Percentiles rank a stretch among this genome's conserved stretches.
Evolutionary conservation across 2,113 vertebrate species (phyloP).

Genomic region (Ciconia stormi): DNA sequence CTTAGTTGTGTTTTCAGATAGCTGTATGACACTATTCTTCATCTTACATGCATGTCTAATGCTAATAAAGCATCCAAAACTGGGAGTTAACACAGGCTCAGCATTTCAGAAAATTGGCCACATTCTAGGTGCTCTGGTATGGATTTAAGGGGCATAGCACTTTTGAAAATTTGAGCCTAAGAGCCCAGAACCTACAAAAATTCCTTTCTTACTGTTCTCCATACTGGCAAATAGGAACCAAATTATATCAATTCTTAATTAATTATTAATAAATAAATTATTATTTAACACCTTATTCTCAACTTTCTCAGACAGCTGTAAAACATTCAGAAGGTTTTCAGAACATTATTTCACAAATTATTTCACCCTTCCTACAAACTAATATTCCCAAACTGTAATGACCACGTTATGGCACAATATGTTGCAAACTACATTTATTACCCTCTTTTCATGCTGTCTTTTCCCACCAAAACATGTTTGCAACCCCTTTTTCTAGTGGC

Average conservation of each 20-base stretch:
- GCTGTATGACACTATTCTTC: not conserved
- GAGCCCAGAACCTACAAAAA: not conserved
- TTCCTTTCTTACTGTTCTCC: not conserved
- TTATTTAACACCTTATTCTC: not conserved
- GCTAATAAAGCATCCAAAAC: not conserved
- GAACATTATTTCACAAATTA: not conserved
- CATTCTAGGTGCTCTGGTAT: not conserved
- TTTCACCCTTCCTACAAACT: not conserved
- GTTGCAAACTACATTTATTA: not conserved
- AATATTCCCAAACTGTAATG: not conserved
- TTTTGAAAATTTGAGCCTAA: not conserved
- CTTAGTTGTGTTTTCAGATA: not conserved
- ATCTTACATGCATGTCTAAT: accelerated
- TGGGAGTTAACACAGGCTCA: accelerated
- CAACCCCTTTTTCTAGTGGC: not conserved
- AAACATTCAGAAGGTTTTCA: not conserved
- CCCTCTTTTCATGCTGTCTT: not conserved
- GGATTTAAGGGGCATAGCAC: accelerated
- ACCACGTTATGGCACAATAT: not conserved
- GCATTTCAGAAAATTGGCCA: not conserved
- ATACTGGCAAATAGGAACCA: not conserved
- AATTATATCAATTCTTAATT: not conserved
- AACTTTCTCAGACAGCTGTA: not conserved
- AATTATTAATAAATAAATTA: not conserved
- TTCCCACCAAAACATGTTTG: not conserved